Percentiles rank a stretch among this genome's conserved stretches.
Conservation (phyloP, 2,113 vertebrate genomes). For the Chamaetylas fuelleborni region DNA sequence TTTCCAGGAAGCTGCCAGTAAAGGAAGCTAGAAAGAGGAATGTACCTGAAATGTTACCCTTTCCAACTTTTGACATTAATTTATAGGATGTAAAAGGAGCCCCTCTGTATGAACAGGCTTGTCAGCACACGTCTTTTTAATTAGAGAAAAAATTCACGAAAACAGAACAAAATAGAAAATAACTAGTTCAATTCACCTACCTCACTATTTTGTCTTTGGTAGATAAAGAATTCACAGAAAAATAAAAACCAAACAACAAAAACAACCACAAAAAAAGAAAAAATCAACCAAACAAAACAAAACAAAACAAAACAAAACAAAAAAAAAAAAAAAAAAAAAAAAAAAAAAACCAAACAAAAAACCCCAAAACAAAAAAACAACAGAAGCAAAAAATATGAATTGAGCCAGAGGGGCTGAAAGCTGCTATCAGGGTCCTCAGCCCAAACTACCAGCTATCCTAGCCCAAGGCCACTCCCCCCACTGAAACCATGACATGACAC, state of each 20-base stretch:
- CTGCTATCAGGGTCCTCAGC: rapidly evolving
- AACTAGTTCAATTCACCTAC: background rate
- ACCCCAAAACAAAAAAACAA: too few relatives aligned
- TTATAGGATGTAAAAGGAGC: background rate
- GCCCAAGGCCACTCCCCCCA: rapidly evolving
- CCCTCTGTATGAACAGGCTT: background rate
- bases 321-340: background rate
- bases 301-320: background rate
- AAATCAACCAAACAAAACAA: background rate
- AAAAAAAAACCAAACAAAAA: background rate
- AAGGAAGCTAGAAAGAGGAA: background rate
- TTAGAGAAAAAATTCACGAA: background rate
- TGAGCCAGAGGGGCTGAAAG: background rate
- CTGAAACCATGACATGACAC: rapidly evolving
- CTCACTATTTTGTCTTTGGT: background rate
- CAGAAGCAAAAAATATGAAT: background rate
- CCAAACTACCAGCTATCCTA: background rate
- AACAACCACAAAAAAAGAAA: too few relatives aligned
- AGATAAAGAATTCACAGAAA: background rate
- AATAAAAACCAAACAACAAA: background rate
- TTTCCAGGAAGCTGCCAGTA: background rate
- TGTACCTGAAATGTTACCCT: background rate
- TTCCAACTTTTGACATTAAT: background rate
- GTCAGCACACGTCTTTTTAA: background rate
- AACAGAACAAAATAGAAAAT: background rate